Evolutionary conservation across 2,888 invertebrate species (phyloP).

Genomic region (Aphidius colemani): DNA sequence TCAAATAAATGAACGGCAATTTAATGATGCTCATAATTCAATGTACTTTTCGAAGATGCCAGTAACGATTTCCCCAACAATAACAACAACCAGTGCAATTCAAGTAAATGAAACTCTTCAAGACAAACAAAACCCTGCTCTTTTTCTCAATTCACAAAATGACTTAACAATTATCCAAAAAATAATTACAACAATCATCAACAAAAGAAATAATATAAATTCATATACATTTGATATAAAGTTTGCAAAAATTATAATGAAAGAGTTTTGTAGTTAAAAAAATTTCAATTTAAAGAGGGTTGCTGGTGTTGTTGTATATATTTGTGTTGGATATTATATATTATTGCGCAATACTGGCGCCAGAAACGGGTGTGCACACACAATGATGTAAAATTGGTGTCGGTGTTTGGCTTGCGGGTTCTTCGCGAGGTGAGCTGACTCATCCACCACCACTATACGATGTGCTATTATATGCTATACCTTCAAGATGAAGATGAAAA

Average conservation of each 20-base stretch:
- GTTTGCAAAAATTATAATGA: too few relatives aligned
- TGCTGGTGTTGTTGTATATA: too few relatives aligned
- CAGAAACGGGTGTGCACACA: constrained; percentile 40
- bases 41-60: constrained; percentile 16
- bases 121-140: too few relatives aligned
- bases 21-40: constrained; percentile 16
- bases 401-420: constrained; percentile 26
- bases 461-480: constrained; percentile 30
- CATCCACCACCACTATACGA: constrained; percentile 40
- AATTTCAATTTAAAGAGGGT: not conserved
- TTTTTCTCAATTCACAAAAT: too few relatives aligned
- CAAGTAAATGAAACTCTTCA: constrained; percentile 11
- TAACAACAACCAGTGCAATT: not conserved
- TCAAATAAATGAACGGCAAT: constrained; percentile 11
- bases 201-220: too few relatives aligned
- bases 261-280: too few relatives aligned
- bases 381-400: not conserved
- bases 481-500: constrained; percentile 1
- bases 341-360: constrained; percentile 56
- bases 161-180: too few relatives aligned
- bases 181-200: too few relatives aligned
- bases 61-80: constrained; percentile 7
- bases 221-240: too few relatives aligned
- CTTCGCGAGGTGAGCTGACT: constrained; percentile 47
- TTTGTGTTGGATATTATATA: too few relatives aligned